Base-by-base conservation (phyloP, 2,797 vertebrate genomes). In the Neoniphon sammara region DNA sequence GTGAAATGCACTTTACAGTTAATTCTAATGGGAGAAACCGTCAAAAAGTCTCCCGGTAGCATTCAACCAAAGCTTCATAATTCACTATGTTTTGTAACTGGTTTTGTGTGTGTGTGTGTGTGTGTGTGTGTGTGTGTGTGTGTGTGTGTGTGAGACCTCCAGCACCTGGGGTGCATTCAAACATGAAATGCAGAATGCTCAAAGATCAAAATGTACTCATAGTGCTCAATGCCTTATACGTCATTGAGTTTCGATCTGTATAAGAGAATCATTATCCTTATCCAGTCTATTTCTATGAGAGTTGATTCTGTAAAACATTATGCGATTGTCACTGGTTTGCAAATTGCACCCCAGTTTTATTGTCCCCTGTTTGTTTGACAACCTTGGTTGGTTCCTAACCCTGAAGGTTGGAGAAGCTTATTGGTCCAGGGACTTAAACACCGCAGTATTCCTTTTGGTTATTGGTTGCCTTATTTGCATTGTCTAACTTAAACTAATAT, bases 1-100 rank as follows among this genome's bases (percentile, higher is more conserved):
- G 90, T 93, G 90, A 93, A 91, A 94, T 94, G 94, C 94, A 95
- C 94, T 95, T 95, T 95, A 95, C 91, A 93, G 89, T 90, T 90
- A 87, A 91, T 91, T 88, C 64, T 79, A 90, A 85, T 72, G 91
- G 90, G 92, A 91, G 83, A 87, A 87, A 69, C 56, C 77, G 77
- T 89, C 79, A 67, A 49, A 17, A 23, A 55, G 54, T 85, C 87
- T 92, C 92, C 89, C 89, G 83, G 93, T 95, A 95, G 94, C 94
- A 94, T 93, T 90, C 91, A 93, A 93, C 93, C 93, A 95, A 94
- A 94, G 91, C 94, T 94, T 94, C 88, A 91, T 83, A 82, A 84
- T 88, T 90, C 89, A 89, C 80, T 92, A 85, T 86, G 78, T 75
- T 81, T 20, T 80, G 64, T 79, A 46, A 73, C 66, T 70, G 34